Percentiles rank a stretch among this genome's conserved stretches.
Conservation (phyloP, 2,888 invertebrate genomes). For the Trissonchulus latispiculum region DNA sequence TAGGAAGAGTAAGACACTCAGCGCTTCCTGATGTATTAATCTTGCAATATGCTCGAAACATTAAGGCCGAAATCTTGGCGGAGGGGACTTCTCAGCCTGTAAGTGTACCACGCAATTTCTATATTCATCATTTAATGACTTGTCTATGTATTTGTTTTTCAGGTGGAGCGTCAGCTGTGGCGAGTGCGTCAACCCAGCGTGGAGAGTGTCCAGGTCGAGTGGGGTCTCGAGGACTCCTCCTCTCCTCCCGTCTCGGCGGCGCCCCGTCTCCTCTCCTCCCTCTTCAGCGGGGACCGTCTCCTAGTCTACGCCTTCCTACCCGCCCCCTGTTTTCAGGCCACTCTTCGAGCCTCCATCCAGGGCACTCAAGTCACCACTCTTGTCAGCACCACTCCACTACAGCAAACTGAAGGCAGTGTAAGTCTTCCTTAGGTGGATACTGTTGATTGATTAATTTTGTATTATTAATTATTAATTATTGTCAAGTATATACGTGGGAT, state of each 20-base stretch:
- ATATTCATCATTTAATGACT: too few species aligned
- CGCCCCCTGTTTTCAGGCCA: conserved; percentile 36
- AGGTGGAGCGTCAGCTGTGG: conserved; percentile 37
- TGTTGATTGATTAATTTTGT: conserved; percentile 4
- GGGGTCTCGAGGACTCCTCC: conserved; percentile 34
- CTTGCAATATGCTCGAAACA: too few species aligned
- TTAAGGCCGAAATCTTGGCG: too few species aligned
- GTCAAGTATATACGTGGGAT: not conserved
- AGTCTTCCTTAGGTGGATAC: conserved; percentile 20
- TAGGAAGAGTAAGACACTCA: too few species aligned
- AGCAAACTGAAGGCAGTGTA: conserved; percentile 43
- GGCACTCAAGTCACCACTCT: conserved; percentile 43
- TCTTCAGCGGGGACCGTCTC: conserved; percentile 44
- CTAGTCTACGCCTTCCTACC: conserved; percentile 43
- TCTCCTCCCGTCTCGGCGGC: conserved; percentile 37
- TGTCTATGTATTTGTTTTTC: too few species aligned
- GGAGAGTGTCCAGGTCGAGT: conserved; percentile 42
- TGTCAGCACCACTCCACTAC: conserved; percentile 43
- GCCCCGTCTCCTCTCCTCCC: conserved; percentile 41
- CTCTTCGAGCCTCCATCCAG: conserved; percentile 41
- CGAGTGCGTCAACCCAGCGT: conserved; percentile 43
- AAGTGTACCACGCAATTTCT: too few species aligned
- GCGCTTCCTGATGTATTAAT: too few species aligned
- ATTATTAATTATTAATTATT: conserved; percentile 4
- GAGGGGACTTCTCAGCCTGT: too few species aligned